These are phyloP conservation scores for Acanthisitta chloris DNA, from an alignment of 2,113 vertebrate genomes.

Conservation along the genomic window DNA sequence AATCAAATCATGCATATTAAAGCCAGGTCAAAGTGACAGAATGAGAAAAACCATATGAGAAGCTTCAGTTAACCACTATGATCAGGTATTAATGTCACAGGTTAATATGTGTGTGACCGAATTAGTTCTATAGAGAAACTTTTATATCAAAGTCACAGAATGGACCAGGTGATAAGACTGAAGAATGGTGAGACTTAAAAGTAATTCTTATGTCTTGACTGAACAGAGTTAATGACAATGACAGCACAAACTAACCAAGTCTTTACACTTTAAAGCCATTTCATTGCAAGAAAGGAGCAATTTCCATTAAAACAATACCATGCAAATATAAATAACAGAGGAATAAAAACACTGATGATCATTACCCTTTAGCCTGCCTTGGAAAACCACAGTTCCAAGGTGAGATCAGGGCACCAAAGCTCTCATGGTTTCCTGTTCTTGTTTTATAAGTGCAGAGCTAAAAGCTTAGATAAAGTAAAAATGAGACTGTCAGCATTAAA, in stretches of 20 bases:
- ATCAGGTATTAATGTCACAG: background rate
- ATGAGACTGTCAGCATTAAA: background rate
- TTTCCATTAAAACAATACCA: background rate
- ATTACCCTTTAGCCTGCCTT: background rate
- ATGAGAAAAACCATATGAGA: background rate
- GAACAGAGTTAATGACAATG: background rate
- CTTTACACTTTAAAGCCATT: background rate
- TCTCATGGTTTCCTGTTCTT: background rate
- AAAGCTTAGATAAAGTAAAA: slow-evolving; percentile 7
- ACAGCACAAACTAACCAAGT: background rate
- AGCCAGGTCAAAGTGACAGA: background rate
- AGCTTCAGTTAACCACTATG: background rate
- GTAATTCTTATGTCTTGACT: background rate
- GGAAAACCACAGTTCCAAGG: background rate
- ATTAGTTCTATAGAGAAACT: background rate
- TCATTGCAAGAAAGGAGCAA: background rate
- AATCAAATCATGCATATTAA: background rate
- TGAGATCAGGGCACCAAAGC: background rate
- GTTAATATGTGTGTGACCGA: background rate
- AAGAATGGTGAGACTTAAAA: background rate
- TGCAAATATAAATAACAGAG: background rate
- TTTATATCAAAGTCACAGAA: background rate
- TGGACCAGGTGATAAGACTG: background rate
- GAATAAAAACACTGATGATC: background rate
- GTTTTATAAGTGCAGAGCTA: background rate